phyloP scores from a whole-genome alignment of 2,113 vertebrate species.

The Bubo bubo region DNA sequence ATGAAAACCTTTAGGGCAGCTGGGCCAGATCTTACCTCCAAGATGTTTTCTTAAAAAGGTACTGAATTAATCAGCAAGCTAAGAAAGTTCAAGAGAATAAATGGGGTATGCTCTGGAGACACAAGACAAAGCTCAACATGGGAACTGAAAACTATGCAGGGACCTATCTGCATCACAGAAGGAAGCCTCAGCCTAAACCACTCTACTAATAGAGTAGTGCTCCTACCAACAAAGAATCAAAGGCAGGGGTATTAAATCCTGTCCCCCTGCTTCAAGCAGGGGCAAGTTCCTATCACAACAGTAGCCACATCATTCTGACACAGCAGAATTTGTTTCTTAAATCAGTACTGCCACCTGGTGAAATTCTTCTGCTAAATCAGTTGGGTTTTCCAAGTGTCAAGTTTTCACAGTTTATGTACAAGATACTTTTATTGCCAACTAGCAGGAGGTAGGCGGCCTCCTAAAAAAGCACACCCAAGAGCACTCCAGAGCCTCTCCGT shows the following conservation, averaged over 20 bases:
- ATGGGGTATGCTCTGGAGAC: accelerated
- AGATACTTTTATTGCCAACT: accelerated
- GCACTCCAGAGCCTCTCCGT: accelerated
- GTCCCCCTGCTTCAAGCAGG: not conserved
- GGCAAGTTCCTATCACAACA: accelerated
- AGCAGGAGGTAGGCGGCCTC: accelerated
- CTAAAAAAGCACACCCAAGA: accelerated
- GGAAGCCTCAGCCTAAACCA: not conserved
- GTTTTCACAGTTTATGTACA: accelerated
- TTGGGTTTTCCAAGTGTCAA: accelerated
- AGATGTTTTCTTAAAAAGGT: too few relatives aligned
- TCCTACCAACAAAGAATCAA: accelerated
- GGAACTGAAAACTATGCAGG: not conserved
- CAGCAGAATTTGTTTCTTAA: not conserved
- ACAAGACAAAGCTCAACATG: accelerated
- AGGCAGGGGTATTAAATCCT: accelerated
- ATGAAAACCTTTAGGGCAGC: accelerated
- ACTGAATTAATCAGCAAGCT: too few relatives aligned
- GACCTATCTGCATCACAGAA: accelerated
- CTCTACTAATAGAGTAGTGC: accelerated
- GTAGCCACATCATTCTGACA: not conserved
- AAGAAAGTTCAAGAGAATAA: not conserved
- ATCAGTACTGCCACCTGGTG: constrained; percentile 1
- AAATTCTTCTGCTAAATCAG: accelerated
- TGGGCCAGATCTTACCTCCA: accelerated